These are phyloP conservation scores for Cossypha niveicapilla DNA, from an alignment of 2,797 vertebrate genomes.

Conservation along the genomic window DNA sequence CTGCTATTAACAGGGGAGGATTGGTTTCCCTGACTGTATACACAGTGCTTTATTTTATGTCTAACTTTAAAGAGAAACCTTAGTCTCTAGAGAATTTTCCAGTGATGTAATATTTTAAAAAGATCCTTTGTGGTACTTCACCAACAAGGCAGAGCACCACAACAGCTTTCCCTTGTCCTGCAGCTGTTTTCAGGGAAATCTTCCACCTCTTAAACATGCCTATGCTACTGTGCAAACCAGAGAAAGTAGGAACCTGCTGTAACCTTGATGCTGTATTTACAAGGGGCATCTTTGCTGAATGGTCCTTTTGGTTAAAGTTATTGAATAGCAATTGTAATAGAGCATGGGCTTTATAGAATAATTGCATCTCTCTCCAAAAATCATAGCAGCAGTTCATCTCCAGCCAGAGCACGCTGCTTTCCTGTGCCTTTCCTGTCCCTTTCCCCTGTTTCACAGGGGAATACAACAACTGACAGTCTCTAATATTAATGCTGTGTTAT, in stretches of 20 bases:
- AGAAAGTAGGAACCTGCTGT: not conserved
- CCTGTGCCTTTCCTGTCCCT: not conserved
- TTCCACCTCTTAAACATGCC: not conserved
- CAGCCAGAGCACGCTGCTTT: not conserved
- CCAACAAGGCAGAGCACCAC: not conserved
- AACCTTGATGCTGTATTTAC: not conserved
- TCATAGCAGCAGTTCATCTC: not conserved
- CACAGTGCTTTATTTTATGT: not conserved
- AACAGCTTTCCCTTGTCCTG: not conserved
- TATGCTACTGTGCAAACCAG: accelerated
- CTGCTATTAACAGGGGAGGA: not conserved
- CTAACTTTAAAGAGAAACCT: not conserved
- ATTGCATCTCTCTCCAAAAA: not conserved
- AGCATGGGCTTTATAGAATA: not conserved
- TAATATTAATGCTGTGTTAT: not conserved
- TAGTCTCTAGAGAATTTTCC: slow-evolving; percentile 9
- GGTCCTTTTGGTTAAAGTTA: not conserved
- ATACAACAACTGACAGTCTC: not conserved
- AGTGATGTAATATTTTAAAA: not conserved
- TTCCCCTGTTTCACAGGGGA: not conserved
- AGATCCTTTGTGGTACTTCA: not conserved
- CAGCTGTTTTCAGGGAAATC: not conserved
- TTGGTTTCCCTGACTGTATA: not conserved
- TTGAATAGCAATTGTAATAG: not conserved
- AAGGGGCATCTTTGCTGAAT: not conserved